Conservation (phyloP, 1,140 invertebrate species). For the Drosophila eugracilis region DNA sequence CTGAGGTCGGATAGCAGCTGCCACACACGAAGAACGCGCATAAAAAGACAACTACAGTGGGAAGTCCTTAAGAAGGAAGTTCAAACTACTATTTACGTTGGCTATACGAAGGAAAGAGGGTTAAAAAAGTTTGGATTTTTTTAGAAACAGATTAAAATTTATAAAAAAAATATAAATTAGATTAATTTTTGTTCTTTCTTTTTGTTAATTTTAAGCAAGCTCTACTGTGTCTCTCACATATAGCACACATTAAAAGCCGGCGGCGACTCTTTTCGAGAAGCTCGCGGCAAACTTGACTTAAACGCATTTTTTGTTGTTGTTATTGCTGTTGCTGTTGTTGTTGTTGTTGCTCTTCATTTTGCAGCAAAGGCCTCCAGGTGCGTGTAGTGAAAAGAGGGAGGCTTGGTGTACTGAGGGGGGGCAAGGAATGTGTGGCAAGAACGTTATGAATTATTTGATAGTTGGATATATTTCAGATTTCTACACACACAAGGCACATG, state of each 20-base stretch:
- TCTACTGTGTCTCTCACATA: conserved; percentile 30
- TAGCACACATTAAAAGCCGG: conserved; percentile 32
- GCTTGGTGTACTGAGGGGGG: too few species aligned
- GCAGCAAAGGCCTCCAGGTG: conserved; percentile 37
- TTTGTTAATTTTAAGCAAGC: background rate
- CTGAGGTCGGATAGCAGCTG: conserved; percentile 65
- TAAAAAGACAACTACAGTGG: conserved; percentile 35
- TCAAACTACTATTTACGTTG: too few species aligned
- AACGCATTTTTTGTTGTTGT: conserved; percentile 70
- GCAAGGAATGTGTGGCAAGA: conserved; percentile 26
- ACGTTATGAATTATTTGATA: conserved; percentile 73
- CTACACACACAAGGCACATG: conserved; percentile 1
- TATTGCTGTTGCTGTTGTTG: conserved; percentile 11
- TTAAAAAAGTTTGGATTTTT: too few species aligned
- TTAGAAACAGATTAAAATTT: too few species aligned
- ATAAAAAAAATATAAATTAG: too few species aligned
- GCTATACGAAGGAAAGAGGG: too few species aligned
- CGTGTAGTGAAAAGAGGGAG: conserved; percentile 2
- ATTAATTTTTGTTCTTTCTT: too few species aligned
- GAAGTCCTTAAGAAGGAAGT: too few species aligned
- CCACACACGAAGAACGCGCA: conserved; percentile 67
- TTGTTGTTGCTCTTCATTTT: conserved; percentile 33
- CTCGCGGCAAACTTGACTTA: conserved; percentile 71
- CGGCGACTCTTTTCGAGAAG: conserved; percentile 59
- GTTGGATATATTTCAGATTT: conserved; percentile 44